Evolutionary conservation across 1,140 invertebrate genomes (phyloP), one percentile per base, ranked within the genome.

Genomic region (Hyles euphorbiae): DNA sequence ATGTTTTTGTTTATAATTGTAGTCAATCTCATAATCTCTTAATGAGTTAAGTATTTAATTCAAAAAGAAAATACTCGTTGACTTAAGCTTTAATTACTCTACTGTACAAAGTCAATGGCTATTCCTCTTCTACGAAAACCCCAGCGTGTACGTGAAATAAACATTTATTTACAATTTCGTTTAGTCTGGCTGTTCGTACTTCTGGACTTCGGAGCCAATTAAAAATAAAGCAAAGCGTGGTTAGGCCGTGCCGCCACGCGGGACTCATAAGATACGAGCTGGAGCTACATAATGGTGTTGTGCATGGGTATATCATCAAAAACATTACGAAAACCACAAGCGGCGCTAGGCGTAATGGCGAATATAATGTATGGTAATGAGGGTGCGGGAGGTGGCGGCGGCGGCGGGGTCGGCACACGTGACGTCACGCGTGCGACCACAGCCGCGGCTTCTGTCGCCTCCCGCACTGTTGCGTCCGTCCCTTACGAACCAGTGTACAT

Each of bases 281-380:
- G 36, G 36, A 40, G 8, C 8, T 5, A 40, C 5, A 0, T 40
- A 40, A 40, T 8, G 22, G 49, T 68, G 22, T 58, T 70, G 63
- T 61, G 57, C 47, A 64, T 66, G 67, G 66, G 69, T 67, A 63
- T 72, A 71, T 70, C 62, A 76, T 79, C 69, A 75, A 81, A 81
- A 79, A 70, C 76, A 69, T 57, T 68, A 68, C 75, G 77, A 83
- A 84, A 79, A 69, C 77, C 82, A 67, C 77, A 78, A 78, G 81
- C 78, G 61, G 67, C 67, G 69, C 70, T 75, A 72, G 67, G 74
- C 76, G 81, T 83, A 81, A 84, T 80, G 76, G 81, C 73, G 79
- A 84, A 84, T 84, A 87, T 88, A 87, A 88, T 87, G 76, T 87
- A 88, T 88, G 85, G 72, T 88, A 87, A 88, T 87, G 83, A 87